Conservation (phyloP, 1,140 invertebrate species). For the Drosophila subobscura region DNA sequence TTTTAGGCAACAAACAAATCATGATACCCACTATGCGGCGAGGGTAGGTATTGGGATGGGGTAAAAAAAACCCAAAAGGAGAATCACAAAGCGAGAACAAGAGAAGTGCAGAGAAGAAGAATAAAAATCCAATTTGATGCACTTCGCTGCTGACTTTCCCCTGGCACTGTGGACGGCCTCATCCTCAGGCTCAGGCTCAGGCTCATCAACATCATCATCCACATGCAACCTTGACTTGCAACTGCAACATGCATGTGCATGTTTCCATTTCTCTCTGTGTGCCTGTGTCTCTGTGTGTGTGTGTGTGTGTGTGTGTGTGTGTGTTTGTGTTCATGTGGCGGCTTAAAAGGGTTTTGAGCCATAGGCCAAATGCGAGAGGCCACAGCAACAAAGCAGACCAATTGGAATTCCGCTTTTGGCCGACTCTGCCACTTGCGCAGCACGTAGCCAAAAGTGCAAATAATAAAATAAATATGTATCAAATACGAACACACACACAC, state of each 20-base stretch:
- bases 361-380: conserved; percentile 26
- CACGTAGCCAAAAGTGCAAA: conserved; percentile 72
- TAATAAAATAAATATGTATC: conserved; percentile 75
- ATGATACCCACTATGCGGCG: too few species aligned
- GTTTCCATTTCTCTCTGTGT: neutral
- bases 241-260: conserved; percentile 22
- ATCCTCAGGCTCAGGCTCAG: too few species aligned
- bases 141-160: conserved; percentile 45
- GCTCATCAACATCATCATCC: conserved; percentile 40
- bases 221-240: conserved; percentile 37
- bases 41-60: neutral
- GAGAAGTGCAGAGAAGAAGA: neutral
- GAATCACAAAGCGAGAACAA: neutral
- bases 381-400: neutral
- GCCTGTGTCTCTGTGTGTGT: neutral
- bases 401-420: conserved; percentile 42
- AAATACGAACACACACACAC: conserved; percentile 1
- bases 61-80: neutral
- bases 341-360: conserved; percentile 39
- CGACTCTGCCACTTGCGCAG: conserved; percentile 39
- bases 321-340: conserved; percentile 1
- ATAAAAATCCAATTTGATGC: conserved; percentile 46
- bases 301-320: conserved; percentile 5
- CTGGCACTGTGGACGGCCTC: conserved; percentile 9
- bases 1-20: too few species aligned